Evolutionary conservation across 2,888 invertebrate genomes (phyloP).

Genomic region (Ichneumoninae sp.): DNA sequence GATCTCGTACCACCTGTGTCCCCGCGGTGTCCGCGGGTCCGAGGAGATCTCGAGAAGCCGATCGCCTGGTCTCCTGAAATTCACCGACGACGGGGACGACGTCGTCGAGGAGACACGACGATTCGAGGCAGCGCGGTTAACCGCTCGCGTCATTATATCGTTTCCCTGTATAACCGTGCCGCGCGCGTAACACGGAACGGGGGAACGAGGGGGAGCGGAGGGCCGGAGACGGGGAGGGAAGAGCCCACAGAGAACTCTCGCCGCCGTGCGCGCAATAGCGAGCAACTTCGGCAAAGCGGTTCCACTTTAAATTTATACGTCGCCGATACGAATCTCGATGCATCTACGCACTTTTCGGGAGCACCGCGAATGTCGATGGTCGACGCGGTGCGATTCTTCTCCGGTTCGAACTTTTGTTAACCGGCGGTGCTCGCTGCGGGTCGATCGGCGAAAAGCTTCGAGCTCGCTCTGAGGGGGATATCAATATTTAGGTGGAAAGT

Average conservation of each 20-base stretch:
- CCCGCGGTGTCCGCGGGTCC: slow-evolving; percentile 31
- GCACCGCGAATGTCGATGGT: slow-evolving; percentile 11
- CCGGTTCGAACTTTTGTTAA: neutral
- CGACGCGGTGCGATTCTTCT: neutral
- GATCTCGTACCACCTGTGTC: slow-evolving; percentile 64
- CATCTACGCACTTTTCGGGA: slow-evolving; percentile 60
- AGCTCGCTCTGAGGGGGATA: too few relatives aligned
- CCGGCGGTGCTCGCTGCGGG: neutral
- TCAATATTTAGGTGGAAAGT: too few relatives aligned
- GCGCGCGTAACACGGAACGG: slow-evolving; percentile 38
- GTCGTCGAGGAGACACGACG: slow-evolving; percentile 46
- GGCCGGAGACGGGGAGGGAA: slow-evolving; percentile 11
- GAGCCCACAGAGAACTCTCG: slow-evolving; percentile 33
- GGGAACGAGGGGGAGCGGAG: slow-evolving; percentile 20
- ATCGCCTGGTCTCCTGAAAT: slow-evolving; percentile 65
- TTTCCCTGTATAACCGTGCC: slow-evolving; percentile 53
- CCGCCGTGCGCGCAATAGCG: slow-evolving; percentile 50
- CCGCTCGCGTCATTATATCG: slow-evolving; percentile 67
- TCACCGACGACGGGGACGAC: slow-evolving; percentile 62
- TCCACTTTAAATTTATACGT: slow-evolving; percentile 66
- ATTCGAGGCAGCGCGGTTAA: slow-evolving; percentile 48
- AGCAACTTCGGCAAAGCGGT: slow-evolving; percentile 61
- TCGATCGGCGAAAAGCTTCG: too few relatives aligned
- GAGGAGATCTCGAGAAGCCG: slow-evolving; percentile 58
- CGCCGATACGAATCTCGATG: slow-evolving; percentile 60